A percentile compares a stretch with the other conserved stretches of the same genome.
Conservation (phyloP, 1,140 invertebrate genomes). For the Drosophila navojoa region DNA sequence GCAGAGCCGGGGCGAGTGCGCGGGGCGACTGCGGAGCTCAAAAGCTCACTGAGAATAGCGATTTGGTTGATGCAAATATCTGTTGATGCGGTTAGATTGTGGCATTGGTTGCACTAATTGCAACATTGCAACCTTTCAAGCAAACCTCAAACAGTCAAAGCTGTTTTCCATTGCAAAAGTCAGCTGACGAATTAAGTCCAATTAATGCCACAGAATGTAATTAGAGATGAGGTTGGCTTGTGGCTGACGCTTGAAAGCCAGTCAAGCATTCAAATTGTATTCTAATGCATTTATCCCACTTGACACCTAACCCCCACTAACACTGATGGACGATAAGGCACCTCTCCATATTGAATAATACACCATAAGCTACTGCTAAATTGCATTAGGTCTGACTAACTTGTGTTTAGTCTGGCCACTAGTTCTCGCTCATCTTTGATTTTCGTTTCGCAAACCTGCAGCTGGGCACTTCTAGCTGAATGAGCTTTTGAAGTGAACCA, state of each 20-base stretch:
- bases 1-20: not conserved
- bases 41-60: slow-evolving; percentile 5
- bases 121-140: slow-evolving; percentile 29
- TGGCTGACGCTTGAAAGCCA: not conserved
- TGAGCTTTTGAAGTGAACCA: not conserved
- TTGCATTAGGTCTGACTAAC: not conserved
- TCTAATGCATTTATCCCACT: not conserved
- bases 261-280: not conserved
- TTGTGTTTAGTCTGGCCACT: not conserved
- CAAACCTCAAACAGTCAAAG: too few relatives aligned
- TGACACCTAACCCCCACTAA: not conserved
- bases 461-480: not conserved
- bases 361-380: too few relatives aligned
- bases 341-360: not conserved
- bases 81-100: slow-evolving; percentile 36
- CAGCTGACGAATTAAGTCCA: slow-evolving; percentile 4
- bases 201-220: slow-evolving; percentile 57
- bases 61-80: slow-evolving; percentile 26
- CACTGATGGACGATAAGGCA: too few relatives aligned
- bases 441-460: not conserved
- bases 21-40: not conserved
- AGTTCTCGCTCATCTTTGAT: not conserved
- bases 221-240: slow-evolving; percentile 28
- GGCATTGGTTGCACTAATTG: slow-evolving; percentile 49
- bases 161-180: too few relatives aligned